phyloP scores from a whole-genome alignment of 2,113 vertebrate genomes.

The Toxotes jaculatrix region DNA sequence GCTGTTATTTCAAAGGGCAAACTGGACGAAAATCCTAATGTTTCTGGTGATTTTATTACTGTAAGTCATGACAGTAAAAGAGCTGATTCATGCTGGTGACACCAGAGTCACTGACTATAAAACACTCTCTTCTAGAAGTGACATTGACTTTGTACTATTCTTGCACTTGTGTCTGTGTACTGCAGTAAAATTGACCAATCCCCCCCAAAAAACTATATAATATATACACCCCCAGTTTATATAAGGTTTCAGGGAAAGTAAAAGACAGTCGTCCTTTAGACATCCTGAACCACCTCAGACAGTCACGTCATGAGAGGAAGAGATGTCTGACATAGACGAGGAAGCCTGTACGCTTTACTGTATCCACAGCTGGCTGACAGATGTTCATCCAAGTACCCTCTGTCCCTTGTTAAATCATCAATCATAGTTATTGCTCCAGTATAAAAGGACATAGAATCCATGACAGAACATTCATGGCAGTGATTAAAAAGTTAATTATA shows the following conservation, averaged over 20 bases:
- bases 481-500: not conserved
- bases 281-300: not conserved
- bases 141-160: not conserved
- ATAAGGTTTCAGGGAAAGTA: conserved; percentile 17
- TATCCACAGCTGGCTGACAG: conserved; percentile 67
- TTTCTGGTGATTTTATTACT: conserved; percentile 13
- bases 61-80: conserved; percentile 25
- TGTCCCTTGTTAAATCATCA: conserved; percentile 47
- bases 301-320: conserved; percentile 8
- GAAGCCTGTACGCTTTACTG: not conserved
- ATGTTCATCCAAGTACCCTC: conserved; percentile 40
- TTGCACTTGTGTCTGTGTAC: not conserved
- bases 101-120: conserved; percentile 21
- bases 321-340: conserved; percentile 2
- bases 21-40: conserved; percentile 24
- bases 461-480: not conserved
- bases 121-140: not conserved
- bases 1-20: conserved; percentile 21
- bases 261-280: not conserved
- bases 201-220: not conserved
- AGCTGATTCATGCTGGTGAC: conserved; percentile 18
- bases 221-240: not conserved
- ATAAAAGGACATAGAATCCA: not conserved
- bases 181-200: not conserved
- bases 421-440: conserved; percentile 23